Evolutionary conservation across 1,140 invertebrate genomes (phyloP), one percentile per base, ranked within the genome.

Genomic region (Laupala kohalensis): DNA sequence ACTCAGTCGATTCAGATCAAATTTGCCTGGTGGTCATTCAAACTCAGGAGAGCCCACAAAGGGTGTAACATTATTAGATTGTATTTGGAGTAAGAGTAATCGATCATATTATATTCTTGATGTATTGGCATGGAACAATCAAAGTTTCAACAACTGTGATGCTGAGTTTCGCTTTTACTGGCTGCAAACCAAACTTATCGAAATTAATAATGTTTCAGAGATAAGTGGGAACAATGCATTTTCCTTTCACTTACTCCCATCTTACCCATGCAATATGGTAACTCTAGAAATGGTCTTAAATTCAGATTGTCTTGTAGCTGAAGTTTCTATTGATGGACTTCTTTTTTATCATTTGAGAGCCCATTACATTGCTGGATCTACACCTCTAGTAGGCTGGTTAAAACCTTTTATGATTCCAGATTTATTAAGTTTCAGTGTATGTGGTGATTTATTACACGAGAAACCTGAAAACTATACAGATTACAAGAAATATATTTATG

Each of bases 351-450:
- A 95, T 78, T 89, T 88, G 75, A 83, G 87, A 74, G 86, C 87
- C 0, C 86, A 89, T 74, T 98, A 98, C 75, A 86, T 84, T 9
- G 84, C 86, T 74, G 92, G 92, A 13, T 78, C 82, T 37, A 94
- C 93, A 0, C 94, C 95, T 0, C 80, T 97, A 15, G 92, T 96
- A 0, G 89, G 90, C 3, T 97, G 94, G 94, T 81, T 96, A 0
- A 95, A 92, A 78, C 84, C 90, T 0, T 95, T 86, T 78, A 96
- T 96, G 94, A 76, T 96, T 12, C 85, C 87, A 2, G 93, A 96
- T 83, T 83, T 94, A 25, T 80, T 96, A 9, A 83, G 85, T 63
- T 79, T 88, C 53, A 72, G 76, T 37, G 78, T 87, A 15, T 81
- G 84, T 23, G 78, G 76, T 12, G 29, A 37, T 6, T 62, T 37